Evolutionary conservation across 1,140 invertebrate genomes (phyloP), one percentile per base, ranked within the genome.

Genomic region (Meteorus sp.): DNA sequence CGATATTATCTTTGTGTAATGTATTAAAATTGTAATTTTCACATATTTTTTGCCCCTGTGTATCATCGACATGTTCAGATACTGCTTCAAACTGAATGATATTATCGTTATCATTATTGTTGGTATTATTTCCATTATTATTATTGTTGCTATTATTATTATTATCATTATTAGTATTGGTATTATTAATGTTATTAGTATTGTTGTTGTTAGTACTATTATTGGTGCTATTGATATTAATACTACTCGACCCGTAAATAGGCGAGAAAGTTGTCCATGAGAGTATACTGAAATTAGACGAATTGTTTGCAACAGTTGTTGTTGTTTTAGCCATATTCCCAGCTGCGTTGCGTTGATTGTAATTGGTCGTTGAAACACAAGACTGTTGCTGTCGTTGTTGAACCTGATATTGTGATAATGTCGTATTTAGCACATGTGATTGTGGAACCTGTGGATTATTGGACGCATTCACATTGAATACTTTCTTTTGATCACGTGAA

Each of bases 201-300:
- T 17, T 48, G 17, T 53, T 52, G 2, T 6, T 25, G 19, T 20
- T 23, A 27, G 23, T 56, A 13, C 22, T n/a, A 57, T 69, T 69
- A 44, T 70, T 75, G 22, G 70, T 71, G 2, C 39, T 45, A 9
- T 27, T 48, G 27, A 23, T 47, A 22, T 59, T 52, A 8, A 4
- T 25, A 41, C 27, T 41, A 39, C 27, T 56, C 7, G 31, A 33
- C 2, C 17, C 22, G 6, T 31, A 29, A 4, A 73, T 68, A 0
- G 78, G 75, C 3, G 78, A 78, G 27, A 77, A 69, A 0, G 77
- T 80, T 0, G 78, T 80, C 79, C 79, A 81, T 1, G 78, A 81
- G 6, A 78, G 51, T 25, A 81, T 80, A 50, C 78, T 80, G 41
- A 80, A 80, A 48, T 78, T 81, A 0, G 79, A 78, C 7, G 74